Evolutionary conservation across 2,888 invertebrate species (phyloP).

Genomic region (Sclerodermus sp.): DNA sequence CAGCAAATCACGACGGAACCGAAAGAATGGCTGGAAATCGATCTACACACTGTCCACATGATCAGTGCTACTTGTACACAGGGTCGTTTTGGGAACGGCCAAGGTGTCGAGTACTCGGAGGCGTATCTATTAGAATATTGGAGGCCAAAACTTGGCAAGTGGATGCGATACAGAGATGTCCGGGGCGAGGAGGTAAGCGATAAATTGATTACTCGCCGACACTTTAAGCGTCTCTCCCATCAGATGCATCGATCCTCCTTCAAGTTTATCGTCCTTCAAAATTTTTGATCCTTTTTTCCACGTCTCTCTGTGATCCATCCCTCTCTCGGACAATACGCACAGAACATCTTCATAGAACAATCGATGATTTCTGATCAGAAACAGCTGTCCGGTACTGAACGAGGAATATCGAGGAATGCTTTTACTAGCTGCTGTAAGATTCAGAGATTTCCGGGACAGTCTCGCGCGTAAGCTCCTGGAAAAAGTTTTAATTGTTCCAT

Average conservation of each 20-base stretch:
- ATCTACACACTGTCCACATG: slow-evolving; percentile 77
- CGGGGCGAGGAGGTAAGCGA: slow-evolving; percentile 75
- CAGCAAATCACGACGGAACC: slow-evolving; percentile 76
- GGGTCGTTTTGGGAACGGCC: slow-evolving; percentile 90
- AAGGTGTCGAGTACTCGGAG: slow-evolving; percentile 86
- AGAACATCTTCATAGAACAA: no score
- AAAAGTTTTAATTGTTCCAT: no score
- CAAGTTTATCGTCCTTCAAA: background rate
- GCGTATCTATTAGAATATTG: slow-evolving; percentile 83
- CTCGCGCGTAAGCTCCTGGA: no score
- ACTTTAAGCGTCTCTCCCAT: background rate
- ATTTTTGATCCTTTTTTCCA: no score
- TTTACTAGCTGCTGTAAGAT: no score
- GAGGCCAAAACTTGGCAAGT: slow-evolving; percentile 77
- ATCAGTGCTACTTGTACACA: slow-evolving; percentile 81
- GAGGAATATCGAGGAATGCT: no score
- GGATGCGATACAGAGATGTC: slow-evolving; percentile 77
- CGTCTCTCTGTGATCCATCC: no score
- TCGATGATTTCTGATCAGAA: no score
- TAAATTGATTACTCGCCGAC: no score
- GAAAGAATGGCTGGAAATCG: slow-evolving; percentile 78
- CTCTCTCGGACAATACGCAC: no score
- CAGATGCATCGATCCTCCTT: slow-evolving; percentile 13
- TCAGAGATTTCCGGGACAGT: no score
- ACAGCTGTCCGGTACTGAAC: no score